A percentile compares a stretch with the other conserved stretches of the same genome.
These are phyloP conservation scores for Salvelinus alpinus DNA, from an alignment of 2,113 vertebrate species.

Conservation along the genomic window DNA sequence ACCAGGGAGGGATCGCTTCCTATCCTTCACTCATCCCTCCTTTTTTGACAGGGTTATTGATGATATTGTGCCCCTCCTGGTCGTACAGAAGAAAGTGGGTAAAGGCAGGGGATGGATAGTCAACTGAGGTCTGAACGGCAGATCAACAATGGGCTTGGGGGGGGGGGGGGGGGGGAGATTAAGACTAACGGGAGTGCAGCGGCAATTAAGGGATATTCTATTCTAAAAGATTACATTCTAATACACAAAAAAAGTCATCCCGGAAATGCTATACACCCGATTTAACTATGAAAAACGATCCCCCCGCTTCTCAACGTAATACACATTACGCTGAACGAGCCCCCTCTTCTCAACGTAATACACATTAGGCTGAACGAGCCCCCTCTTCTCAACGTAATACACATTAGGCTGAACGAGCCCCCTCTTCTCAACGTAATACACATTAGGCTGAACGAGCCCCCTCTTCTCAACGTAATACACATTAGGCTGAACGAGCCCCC, in stretches of 20 bases:
- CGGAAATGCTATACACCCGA: background rate
- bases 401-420: background rate
- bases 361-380: background rate
- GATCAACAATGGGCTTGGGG: background rate
- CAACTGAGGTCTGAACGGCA: background rate
- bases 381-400: background rate
- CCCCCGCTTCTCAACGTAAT: background rate
- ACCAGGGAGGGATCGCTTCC: conserved; percentile 5
- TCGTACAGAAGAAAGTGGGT: too few species aligned
- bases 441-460: background rate
- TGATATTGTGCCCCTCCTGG: background rate
- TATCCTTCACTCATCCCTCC: background rate
- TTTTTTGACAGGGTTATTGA: conserved; percentile 11
- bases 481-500: background rate
- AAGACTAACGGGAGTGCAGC: background rate
- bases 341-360: background rate
- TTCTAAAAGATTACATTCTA: conserved; percentile 19
- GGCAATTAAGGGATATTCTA: conserved; percentile 11
- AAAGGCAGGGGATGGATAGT: background rate
- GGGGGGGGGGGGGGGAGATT: too few species aligned
- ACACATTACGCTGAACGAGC: background rate
- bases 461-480: background rate
- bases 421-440: background rate
- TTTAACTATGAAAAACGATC: background rate
- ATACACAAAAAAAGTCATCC: conserved; percentile 19